Percentiles rank a stretch among this genome's conserved stretches.
phyloP scores from a whole-genome alignment of 2,113 vertebrate species.

The Hiodon tergisus region DNA sequence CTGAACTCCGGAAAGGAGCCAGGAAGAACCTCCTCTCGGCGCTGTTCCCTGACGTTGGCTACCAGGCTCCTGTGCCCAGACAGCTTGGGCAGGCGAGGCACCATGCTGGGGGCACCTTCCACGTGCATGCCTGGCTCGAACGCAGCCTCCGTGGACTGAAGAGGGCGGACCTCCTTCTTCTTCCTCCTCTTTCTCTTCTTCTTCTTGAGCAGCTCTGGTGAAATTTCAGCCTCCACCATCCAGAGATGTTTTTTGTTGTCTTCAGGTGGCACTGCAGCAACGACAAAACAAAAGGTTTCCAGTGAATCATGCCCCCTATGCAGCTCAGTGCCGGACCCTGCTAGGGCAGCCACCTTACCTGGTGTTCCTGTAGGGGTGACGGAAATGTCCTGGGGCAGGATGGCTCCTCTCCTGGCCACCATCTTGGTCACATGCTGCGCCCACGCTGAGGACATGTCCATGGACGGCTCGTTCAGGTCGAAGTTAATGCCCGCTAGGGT shows the following conservation, averaged over 20 bases:
- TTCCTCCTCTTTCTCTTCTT: conserved; percentile 83
- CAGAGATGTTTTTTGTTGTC: conserved; percentile 79
- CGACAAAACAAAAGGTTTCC: not conserved
- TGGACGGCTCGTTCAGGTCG: conserved; percentile 86
- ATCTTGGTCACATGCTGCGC: conserved; percentile 96
- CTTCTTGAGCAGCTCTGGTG: conserved; percentile 79
- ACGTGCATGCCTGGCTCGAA: conserved; percentile 25
- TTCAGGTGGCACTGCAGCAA: conserved; percentile 71
- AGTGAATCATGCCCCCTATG: not conserved
- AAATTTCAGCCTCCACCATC: conserved; percentile 83
- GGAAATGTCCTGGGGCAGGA: conserved; percentile 91
- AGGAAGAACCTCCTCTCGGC: conserved; percentile 57
- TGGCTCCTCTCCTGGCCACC: conserved; percentile 92
- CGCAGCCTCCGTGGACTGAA: conserved; percentile 36
- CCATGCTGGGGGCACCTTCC: conserved; percentile 56
- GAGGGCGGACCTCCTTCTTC: conserved; percentile 68
- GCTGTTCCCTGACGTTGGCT: conserved; percentile 48
- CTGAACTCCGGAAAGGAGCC: conserved; percentile 55
- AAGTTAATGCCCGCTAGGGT: conserved; percentile 83
- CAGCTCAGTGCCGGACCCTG: not conserved
- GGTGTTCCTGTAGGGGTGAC: conserved; percentile 86
- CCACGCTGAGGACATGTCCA: conserved; percentile 90
- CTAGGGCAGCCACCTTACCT: conserved; percentile 54
- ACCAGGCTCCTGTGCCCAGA: conserved; percentile 77
- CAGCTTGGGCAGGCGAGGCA: conserved; percentile 80